Evolutionary conservation across 2,797 vertebrate species (phyloP).

Genomic region (Kryptolebias ocellatus): DNA sequence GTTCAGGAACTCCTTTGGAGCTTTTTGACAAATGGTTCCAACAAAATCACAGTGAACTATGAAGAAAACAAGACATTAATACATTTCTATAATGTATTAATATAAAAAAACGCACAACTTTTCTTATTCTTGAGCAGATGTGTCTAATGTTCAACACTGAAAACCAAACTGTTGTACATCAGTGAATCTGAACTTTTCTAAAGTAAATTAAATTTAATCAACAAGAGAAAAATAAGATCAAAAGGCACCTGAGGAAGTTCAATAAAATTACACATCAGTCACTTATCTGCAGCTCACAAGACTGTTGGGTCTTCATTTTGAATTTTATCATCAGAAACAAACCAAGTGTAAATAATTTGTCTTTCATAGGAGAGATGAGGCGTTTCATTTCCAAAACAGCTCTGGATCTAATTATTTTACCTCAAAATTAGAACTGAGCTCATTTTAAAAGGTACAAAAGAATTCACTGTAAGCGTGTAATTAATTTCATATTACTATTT

Average conservation of each 20-base stretch:
- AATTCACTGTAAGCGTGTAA: conserved; percentile 77
- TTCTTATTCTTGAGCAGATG: not conserved
- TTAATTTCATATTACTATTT: conserved; percentile 87
- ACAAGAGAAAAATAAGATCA: conserved; percentile 30
- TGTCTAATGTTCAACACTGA: conserved; percentile 20
- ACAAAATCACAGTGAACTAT: no score
- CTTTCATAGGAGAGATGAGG: conserved; percentile 70
- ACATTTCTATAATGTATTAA: no score
- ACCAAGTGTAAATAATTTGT: conserved; percentile 80
- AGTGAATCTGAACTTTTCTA: conserved; percentile 31
- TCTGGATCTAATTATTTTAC: conserved; percentile 79
- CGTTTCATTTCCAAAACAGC: conserved; percentile 74
- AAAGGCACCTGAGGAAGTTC: conserved; percentile 60
- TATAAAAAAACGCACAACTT: no score
- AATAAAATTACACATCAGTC: conserved; percentile 65
- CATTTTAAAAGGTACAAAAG: conserved; percentile 76
- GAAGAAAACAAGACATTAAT: no score
- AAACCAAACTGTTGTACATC: conserved; percentile 16
- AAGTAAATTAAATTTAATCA: conserved; percentile 62
- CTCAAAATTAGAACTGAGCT: conserved; percentile 75
- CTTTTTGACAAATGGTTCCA: no score
- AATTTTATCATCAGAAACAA: conserved; percentile 78
- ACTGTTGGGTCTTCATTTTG: conserved; percentile 63
- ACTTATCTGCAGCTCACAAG: conserved; percentile 64
- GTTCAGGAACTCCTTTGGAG: no score